phyloP scores from a whole-genome alignment of 2,888 invertebrate species.

The Torymus aiolomorphi region DNA sequence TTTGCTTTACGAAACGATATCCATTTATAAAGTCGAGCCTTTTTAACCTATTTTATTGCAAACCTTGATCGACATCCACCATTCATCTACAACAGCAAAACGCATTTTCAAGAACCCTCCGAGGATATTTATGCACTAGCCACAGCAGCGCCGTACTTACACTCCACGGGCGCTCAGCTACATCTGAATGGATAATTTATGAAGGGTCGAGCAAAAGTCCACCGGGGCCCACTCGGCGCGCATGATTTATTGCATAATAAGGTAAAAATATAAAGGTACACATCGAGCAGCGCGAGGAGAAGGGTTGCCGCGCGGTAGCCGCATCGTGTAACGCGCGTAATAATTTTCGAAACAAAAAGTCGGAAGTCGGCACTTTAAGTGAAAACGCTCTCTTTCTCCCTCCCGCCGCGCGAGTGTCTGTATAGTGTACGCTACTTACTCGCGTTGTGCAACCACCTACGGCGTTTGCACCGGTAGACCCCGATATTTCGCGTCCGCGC shows the following conservation, averaged over 20 bases:
- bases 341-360: slow-evolving; percentile 53
- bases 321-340: slow-evolving; percentile 8
- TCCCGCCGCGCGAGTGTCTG: too few relatives aligned
- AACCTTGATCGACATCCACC: too few relatives aligned
- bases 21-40: too few relatives aligned
- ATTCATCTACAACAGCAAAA: slow-evolving; percentile 5
- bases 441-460: slow-evolving; percentile 55
- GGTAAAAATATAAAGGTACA: slow-evolving; percentile 13
- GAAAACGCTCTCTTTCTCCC: slow-evolving; percentile 36
- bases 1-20: too few relatives aligned
- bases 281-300: neutral
- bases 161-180: neutral
- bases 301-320: slow-evolving; percentile 17
- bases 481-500: slow-evolving; percentile 43
- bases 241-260: slow-evolving; percentile 52
- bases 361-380: slow-evolving; percentile 55
- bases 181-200: slow-evolving; percentile 49
- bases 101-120: slow-evolving; percentile 38
- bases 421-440: too few relatives aligned
- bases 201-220: slow-evolving; percentile 36
- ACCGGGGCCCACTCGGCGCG: neutral
- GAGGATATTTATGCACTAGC: slow-evolving; percentile 28
- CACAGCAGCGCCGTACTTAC: neutral
- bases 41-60: too few relatives aligned
- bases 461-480: too few relatives aligned